These are phyloP conservation scores for Ormyrus labotus DNA, from an alignment of 2,888 invertebrate genomes.

Conservation along the genomic window DNA sequence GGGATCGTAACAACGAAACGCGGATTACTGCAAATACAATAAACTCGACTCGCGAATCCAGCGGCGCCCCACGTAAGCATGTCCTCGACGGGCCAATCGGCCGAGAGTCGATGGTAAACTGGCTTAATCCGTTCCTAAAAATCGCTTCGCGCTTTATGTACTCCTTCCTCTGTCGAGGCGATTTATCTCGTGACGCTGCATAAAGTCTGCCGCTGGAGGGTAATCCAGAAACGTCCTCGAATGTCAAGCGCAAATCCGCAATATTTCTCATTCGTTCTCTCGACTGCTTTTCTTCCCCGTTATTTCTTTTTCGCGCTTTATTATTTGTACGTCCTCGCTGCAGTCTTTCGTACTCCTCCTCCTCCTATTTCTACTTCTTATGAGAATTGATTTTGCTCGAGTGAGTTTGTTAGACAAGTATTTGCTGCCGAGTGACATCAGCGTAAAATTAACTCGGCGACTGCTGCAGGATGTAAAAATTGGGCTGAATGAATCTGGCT, in stretches of 20 bases:
- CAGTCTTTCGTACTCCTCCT: too few species aligned
- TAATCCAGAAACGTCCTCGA: conserved; percentile 37
- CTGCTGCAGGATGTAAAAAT: too few species aligned
- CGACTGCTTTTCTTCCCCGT: not conserved
- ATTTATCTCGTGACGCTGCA: not conserved
- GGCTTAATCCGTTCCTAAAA: conserved; percentile 34
- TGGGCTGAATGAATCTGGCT: too few species aligned
- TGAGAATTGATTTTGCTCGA: not conserved
- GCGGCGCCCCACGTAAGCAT: not conserved
- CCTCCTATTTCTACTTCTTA: not conserved
- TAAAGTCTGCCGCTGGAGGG: not conserved
- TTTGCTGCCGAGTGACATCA: not conserved
- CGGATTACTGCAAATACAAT: conserved; percentile 38
- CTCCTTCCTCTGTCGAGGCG: not conserved
- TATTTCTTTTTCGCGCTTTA: conserved; percentile 4
- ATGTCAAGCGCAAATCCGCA: conserved; percentile 40
- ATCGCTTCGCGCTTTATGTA: conserved; percentile 5
- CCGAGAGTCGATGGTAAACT: conserved; percentile 19
- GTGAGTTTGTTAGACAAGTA: not conserved
- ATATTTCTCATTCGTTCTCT: conserved; percentile 28
- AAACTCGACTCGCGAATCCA: conserved; percentile 27
- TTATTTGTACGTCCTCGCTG: not conserved
- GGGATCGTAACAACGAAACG: conserved; percentile 37
- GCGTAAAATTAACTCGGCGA: too few species aligned
- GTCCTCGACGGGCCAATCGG: conserved; percentile 23